phyloP scores from a whole-genome alignment of 1,140 invertebrate genomes.

The Aphidius gifuensis region DNA sequence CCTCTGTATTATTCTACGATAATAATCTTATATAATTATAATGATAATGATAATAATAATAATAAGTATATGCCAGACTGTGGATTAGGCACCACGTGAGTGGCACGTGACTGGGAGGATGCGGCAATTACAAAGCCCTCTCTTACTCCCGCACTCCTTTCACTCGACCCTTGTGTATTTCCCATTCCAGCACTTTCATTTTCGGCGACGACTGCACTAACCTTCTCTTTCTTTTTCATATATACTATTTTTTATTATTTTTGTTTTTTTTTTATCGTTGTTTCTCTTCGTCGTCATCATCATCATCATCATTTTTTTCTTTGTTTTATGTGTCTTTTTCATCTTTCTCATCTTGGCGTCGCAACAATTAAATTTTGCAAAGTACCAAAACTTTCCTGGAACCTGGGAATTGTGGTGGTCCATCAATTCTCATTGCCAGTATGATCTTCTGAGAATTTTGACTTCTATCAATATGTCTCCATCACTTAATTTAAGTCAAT shows the following conservation, averaged over 20 bases:
- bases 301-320: background rate
- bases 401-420: slow-evolving; percentile 10
- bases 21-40: slow-evolving; percentile 12
- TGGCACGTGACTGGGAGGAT: slow-evolving; percentile 52
- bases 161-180: slow-evolving; percentile 27
- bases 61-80: background rate
- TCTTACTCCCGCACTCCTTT: slow-evolving; percentile 19
- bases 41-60: background rate
- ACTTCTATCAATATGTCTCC: slow-evolving; percentile 6
- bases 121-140: slow-evolving; percentile 45
- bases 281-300: background rate
- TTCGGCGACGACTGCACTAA: slow-evolving; percentile 17
- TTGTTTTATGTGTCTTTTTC: background rate
- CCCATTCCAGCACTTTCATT: slow-evolving; percentile 25
- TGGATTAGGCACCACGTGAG: slow-evolving; percentile 42
- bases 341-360: slow-evolving; percentile 3
- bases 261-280: background rate
- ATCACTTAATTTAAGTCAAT: background rate
- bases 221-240: slow-evolving; percentile 3
- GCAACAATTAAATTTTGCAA: slow-evolving; percentile 14
- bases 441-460: slow-evolving; percentile 2
- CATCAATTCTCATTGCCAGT: slow-evolving; percentile 7
- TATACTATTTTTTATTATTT: background rate
- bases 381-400: slow-evolving; percentile 14
- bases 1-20: slow-evolving; percentile 12